Evolutionary conservation across 2,113 vertebrate species (phyloP).

Genomic region (Proteles cristata): DNA sequence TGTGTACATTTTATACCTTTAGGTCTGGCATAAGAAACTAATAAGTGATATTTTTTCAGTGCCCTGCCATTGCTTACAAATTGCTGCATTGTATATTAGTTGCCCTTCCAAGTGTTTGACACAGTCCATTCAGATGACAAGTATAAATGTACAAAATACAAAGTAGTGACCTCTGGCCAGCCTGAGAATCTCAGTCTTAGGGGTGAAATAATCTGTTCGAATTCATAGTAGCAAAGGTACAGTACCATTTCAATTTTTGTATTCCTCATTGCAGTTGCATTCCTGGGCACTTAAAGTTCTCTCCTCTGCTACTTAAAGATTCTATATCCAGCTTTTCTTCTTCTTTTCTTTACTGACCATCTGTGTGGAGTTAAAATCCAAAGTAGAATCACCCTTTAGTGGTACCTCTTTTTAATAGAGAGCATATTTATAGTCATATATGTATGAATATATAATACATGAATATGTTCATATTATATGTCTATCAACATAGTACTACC

Average conservation of each 20-base stretch:
- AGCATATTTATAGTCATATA: background rate
- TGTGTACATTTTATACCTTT: background rate
- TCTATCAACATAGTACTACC: background rate
- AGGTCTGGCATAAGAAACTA: background rate
- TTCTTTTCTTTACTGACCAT: background rate
- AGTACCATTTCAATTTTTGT: background rate
- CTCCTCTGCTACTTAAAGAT: background rate
- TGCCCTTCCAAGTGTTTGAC: background rate
- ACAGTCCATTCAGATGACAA: background rate
- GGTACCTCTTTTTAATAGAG: slow-evolving; percentile 40
- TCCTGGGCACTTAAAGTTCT: background rate
- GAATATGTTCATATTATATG: background rate
- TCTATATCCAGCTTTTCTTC: background rate
- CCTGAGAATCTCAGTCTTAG: slow-evolving; percentile 10
- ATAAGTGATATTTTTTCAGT: background rate
- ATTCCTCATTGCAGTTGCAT: background rate
- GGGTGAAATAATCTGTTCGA: slow-evolving; percentile 30
- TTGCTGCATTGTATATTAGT: background rate
- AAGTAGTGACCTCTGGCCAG: background rate
- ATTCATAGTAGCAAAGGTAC: background rate
- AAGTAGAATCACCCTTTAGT: slow-evolving; percentile 2
- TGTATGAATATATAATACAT: slow-evolving; percentile 13
- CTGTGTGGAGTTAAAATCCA: slow-evolving; percentile 24
- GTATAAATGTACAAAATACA: background rate
- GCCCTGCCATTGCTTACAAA: background rate